Conservation (phyloP, 2,113 vertebrate species). For the Arenaria interpres region DNA sequence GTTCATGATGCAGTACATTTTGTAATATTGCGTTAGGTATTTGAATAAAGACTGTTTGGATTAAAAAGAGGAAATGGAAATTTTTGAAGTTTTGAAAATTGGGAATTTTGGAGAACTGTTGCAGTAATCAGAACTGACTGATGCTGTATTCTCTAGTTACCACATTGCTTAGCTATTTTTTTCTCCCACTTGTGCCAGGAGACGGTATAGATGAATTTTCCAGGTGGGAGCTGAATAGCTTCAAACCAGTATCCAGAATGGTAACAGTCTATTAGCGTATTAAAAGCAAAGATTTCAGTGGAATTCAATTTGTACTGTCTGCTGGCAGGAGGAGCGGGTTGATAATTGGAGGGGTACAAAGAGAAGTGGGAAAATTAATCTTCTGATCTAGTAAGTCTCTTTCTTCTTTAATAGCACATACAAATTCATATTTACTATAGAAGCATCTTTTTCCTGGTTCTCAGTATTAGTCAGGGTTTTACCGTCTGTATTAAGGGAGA, state of each 20-base stretch:
- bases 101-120: neutral
- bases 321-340: neutral
- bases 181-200: neutral
- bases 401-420: neutral
- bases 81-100: conserved; percentile 17
- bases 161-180: neutral
- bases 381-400: conserved; percentile 45
- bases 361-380: conserved; percentile 13
- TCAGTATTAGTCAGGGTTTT: neutral
- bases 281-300: conserved; percentile 7
- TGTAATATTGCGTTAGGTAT: neutral
- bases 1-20: neutral
- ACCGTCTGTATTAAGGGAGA: neutral
- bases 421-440: neutral
- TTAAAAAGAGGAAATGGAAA: neutral
- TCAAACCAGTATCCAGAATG: neutral
- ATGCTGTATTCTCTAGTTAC: neutral
- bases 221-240: neutral
- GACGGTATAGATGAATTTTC: conserved; percentile 14
- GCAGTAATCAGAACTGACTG: neutral
- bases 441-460: neutral
- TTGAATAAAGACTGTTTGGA: neutral
- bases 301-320: conserved; percentile 19
- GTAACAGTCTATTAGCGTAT: neutral
- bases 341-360: neutral